These are phyloP conservation scores for Corydoras maculifer DNA, from an alignment of 2,113 vertebrate species.

Conservation along the genomic window DNA sequence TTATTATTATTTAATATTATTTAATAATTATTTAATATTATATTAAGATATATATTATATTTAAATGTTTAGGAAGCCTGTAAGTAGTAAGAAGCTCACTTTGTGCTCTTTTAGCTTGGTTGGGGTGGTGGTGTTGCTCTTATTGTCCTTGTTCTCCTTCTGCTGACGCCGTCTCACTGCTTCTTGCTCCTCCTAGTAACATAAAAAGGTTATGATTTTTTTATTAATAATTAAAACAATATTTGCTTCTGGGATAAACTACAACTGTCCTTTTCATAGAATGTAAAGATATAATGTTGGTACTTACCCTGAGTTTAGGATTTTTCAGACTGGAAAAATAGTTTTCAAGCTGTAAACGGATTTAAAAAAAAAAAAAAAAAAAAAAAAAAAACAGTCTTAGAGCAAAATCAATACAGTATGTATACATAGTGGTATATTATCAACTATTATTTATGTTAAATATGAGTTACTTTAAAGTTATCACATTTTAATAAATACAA, in stretches of 20 bases:
- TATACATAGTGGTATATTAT: no score
- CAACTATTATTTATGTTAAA: no score
- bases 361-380: neutral
- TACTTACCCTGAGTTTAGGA: constrained; percentile 99
- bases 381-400: neutral
- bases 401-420: no score
- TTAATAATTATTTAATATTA: no score
- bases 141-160: constrained; percentile 79
- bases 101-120: constrained; percentile 87
- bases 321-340: constrained; percentile 99
- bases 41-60: no score
- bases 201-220: neutral
- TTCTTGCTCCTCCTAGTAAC: constrained; percentile 90
- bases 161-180: constrained; percentile 87
- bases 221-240: no score
- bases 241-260: no score
- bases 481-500: no score
- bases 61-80: neutral
- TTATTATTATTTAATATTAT: no score
- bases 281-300: neutral
- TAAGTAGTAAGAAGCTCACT: constrained; percentile 48
- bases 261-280: neutral
- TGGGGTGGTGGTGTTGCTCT: constrained; percentile 90
- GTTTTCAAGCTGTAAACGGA: constrained; percentile 93
- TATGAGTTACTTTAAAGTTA: no score